Evolutionary conservation across 2,797 vertebrate species (phyloP).

Genomic region (Sarcoramphus papa): DNA sequence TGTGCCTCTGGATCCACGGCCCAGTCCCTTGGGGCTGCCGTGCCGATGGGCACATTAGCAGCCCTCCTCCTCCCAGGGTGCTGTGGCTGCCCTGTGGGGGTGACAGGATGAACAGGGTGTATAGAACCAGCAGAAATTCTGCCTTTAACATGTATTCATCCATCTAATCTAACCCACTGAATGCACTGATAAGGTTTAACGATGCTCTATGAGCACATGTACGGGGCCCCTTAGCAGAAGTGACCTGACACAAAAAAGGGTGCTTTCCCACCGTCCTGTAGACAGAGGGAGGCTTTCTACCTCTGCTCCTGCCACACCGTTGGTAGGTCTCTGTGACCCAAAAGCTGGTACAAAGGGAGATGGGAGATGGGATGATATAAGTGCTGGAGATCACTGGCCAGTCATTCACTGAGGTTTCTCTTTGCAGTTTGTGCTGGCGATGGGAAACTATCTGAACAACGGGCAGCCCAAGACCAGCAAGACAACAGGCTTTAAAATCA

Average conservation of each 20-base stretch:
- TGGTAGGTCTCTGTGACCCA: not conserved
- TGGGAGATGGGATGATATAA: fast-evolving
- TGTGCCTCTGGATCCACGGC: fast-evolving
- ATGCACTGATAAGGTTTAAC: not conserved
- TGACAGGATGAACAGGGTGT: not conserved
- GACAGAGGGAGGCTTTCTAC: not conserved
- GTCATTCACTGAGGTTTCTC: not conserved
- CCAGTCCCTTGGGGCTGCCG: not conserved
- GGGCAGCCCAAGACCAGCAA: slow-evolving; percentile 91
- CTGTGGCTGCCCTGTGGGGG: not conserved
- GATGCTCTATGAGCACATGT: not conserved
- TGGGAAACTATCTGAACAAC: slow-evolving; percentile 98
- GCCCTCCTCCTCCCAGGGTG: not conserved
- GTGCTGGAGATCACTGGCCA: not conserved
- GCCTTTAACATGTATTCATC: not conserved
- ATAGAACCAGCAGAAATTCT: not conserved
- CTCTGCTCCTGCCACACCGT: not conserved
- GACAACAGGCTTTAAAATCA: slow-evolving; percentile 97
- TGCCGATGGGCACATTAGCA: not conserved
- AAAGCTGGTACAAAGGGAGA: too few relatives aligned
- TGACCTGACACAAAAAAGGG: not conserved
- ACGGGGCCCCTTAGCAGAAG: not conserved
- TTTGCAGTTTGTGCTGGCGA: slow-evolving; percentile 93
- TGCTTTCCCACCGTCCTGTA: not conserved
- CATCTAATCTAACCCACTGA: not conserved